Evolutionary conservation across 2,888 invertebrate species (phyloP), one percentile per base, ranked within the genome.

Genomic region (Scaptomyza reducta): DNA sequence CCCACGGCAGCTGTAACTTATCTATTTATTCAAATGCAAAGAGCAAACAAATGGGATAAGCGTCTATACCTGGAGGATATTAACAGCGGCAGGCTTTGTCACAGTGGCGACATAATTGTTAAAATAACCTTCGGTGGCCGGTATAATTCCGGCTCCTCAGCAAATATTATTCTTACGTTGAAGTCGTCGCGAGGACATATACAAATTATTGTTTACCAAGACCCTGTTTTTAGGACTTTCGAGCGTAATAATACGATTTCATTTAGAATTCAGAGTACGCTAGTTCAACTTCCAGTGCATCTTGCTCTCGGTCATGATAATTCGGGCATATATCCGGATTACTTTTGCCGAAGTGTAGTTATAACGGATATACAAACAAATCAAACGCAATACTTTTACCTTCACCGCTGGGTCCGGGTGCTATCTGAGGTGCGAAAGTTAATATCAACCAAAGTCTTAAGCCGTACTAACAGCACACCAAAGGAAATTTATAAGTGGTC

Each of bases 281-380:
- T 73, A 5, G 40, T 72, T 1, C 45, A 61, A 6, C 6, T 75
- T 1, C 76, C 76, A 9, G 46, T 51, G 1, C 40, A 40, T 3
- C 22, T 76, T 7, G 9, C 49, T 2, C 41, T 73, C 1, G 50
- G 61, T 2, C 75, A 76, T 49, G 76, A 76, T 22, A 59, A 49
- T 13, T 45, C 73, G 0, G 75, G 73, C 2, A 75, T 75, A 7
- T 62, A 75, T 49, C 76, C 76, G 1, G 16, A 67, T 13, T 75
- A 66, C 31, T 76, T 45, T 50, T 75, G 76, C 22, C 56, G 70
- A 3, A 50, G 3, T 14, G 54, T 75, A 1, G 29, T 73, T 2
- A 13, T 76, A 1, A 54, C 33, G 9, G 76, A 76, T 22, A 41
- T 51, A 1, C 1, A 44, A 3, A 55, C 70, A 1, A 46, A 60